Evolutionary conservation across 53 echinoderm and acorn worm species (phyloP), one percentile per base, ranked within the genome.

Genomic region (Echinarachnius parma): DNA sequence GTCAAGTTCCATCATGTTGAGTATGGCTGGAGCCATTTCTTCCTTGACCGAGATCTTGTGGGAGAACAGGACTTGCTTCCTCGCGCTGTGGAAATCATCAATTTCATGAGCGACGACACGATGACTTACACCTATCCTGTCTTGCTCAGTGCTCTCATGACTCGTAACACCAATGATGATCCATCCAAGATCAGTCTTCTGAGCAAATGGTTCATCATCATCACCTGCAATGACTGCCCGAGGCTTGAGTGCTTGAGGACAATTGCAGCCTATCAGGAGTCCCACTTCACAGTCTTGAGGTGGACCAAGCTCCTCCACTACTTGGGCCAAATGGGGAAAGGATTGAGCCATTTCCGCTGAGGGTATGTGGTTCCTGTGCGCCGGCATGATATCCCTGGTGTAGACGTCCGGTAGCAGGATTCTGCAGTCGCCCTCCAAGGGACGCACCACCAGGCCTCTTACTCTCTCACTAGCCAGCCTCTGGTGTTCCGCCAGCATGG

Each of bases 281-380:
- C 80, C 80, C 28, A 78, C 33, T 32, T 78, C 58, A 34, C 84
- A 84, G 15, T 78, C 78, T 57, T 32, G 32, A 11, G 65, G 53
- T 1, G 81, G 81, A 45, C 46, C 58, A 14, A 86, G 60, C n/a
- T 71, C n/a, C 14, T 46, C 32, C 15, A 68, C 86, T 5, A 77
- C 59, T 1, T 19, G 26, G 21, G 34, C 27, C 2, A 86, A 56
- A 28, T 85, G 80, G 4, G 78, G 76, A 39, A 42, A 84, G 16
- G 31, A 31, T 30, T 20, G 56, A 3, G 84, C 84, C 62, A 79
- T 64, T 7, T 61, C 74, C 21, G 84, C 30, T 3, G 84, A 79
- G 0, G 84, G 84, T 3, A 84, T 79, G 21, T 79, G 79, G 1
- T 61, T 26, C 13, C 79, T 37, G 52, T 84, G 75, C 48, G 80